These are phyloP conservation scores for Prunella fulvescens DNA, from an alignment of 2,113 vertebrate genomes.

Conservation along the genomic window DNA sequence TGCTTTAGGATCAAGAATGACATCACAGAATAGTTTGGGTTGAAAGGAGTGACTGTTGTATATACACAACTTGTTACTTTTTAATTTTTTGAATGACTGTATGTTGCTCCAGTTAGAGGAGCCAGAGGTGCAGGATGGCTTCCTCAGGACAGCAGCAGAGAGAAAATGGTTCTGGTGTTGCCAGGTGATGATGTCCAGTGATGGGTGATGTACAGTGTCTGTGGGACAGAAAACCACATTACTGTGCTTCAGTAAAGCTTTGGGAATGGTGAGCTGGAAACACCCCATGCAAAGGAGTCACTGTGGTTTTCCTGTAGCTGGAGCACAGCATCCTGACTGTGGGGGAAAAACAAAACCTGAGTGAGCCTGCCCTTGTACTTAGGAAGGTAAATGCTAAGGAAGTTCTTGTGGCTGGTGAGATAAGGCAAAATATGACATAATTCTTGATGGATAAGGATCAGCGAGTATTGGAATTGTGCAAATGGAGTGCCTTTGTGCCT, in stretches of 20 bases:
- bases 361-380: background rate
- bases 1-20: background rate
- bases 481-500: background rate
- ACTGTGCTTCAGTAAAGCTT: background rate
- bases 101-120: background rate
- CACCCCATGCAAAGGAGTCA: background rate
- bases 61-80: background rate
- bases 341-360: background rate
- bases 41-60: background rate
- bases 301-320: background rate
- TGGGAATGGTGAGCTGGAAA: background rate
- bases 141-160: background rate
- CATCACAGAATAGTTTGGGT: background rate
- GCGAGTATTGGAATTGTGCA: background rate
- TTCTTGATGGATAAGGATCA: background rate
- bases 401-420: conserved; percentile 18
- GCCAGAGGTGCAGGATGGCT: background rate
- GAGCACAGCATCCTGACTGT: background rate
- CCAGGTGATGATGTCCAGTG: background rate
- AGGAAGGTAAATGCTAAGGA: background rate
- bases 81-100: background rate
- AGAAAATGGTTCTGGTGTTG: background rate
- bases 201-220: background rate
- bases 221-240: background rate
- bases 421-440: conserved; percentile 20